These are phyloP conservation scores for Monochamus saltuarius DNA, from an alignment of 1,140 invertebrate species.

Conservation along the genomic window DNA sequence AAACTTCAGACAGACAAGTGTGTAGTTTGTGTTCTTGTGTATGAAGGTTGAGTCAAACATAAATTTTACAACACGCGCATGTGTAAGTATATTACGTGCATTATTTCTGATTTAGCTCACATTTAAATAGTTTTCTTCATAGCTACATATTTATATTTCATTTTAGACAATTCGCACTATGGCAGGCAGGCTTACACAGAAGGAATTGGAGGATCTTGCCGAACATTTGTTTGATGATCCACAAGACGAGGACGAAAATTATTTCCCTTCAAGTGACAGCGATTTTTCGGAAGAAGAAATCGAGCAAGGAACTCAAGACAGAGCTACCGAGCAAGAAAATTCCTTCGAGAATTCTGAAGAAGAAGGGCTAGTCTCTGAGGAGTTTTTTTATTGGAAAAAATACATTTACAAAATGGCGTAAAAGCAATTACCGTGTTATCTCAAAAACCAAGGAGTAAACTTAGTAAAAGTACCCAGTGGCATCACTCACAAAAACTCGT, in stretches of 20 bases:
- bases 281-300: constrained; percentile 15
- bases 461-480: no score
- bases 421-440: background rate
- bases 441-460: constrained; percentile 17
- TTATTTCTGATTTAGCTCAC: no score
- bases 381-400: no score
- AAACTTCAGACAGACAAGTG: no score
- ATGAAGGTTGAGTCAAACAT: no score
- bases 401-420: constrained; percentile 20
- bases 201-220: background rate
- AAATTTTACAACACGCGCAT: no score
- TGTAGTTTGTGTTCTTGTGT: no score
- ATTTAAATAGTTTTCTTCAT: no score
- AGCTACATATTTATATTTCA: no score
- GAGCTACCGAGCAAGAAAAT: constrained; percentile 21
- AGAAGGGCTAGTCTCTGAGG: background rate
- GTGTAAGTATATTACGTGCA: no score
- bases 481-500: constrained; percentile 1
- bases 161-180: no score
- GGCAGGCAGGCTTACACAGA: background rate
- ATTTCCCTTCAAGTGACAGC: background rate
- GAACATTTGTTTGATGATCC: constrained; percentile 3
- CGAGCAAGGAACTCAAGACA: constrained; percentile 12
- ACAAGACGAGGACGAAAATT: background rate
- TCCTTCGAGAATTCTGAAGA: background rate